A percentile compares a stretch with the other conserved stretches of the same genome.
These are phyloP conservation scores for Hepsetus odoe DNA, from an alignment of 2,113 vertebrate species.

Conservation along the genomic window DNA sequence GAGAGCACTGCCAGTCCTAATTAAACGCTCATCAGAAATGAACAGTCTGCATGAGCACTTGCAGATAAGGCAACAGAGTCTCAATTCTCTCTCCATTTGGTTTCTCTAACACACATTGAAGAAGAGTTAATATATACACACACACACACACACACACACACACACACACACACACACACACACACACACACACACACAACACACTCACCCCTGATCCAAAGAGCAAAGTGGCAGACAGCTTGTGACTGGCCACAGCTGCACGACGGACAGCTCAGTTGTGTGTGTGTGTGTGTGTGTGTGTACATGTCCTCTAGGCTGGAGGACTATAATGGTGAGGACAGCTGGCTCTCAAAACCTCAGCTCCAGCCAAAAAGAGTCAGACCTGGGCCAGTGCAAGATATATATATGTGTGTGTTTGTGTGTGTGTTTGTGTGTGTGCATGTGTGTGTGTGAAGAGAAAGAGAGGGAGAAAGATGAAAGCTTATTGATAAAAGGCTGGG, in stretches of 20 bases:
- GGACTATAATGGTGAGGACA: not conserved
- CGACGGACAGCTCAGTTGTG: not conserved
- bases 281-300: not conserved
- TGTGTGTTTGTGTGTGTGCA: too few species aligned
- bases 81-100: not conserved
- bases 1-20: constrained; percentile 55
- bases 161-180: constrained; percentile 15
- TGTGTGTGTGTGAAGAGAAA: not conserved
- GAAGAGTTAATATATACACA: too few species aligned
- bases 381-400: not conserved
- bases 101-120: too few species aligned
- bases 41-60: constrained; percentile 50
- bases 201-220: constrained; percentile 16
- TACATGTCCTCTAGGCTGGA: not conserved
- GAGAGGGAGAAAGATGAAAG: too few species aligned
- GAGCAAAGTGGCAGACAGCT: not conserved
- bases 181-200: too few species aligned
- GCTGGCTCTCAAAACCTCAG: not conserved
- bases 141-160: constrained; percentile 25
- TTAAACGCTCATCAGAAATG: constrained; percentile 63
- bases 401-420: too few species aligned
- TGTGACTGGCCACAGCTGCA: not conserved
- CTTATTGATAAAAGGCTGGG: constrained; percentile 3
- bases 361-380: not conserved
- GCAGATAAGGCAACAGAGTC: constrained; percentile 53